Base-by-base conservation (phyloP, 2,113 vertebrate species). In the Poicephalus meyeri region DNA sequence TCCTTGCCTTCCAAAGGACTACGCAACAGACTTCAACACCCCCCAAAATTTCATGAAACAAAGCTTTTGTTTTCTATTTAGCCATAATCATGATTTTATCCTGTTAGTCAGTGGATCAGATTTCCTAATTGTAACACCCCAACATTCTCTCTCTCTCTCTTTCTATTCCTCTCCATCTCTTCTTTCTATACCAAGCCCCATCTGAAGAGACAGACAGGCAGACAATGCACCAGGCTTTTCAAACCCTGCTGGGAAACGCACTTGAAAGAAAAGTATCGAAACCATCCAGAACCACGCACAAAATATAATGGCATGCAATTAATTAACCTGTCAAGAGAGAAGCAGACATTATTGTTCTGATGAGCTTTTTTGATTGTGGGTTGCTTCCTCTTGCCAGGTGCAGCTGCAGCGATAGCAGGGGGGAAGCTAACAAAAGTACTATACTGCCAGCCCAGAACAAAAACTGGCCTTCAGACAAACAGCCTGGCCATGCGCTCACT, bases 271-370 rank as follows among this genome's bases (percentile, higher is more conserved):
- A 89, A 94, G 28, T 56, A 95, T 69, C 66, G 76, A 94, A 96
- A 88, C 50, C 71, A 86, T 86, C 89, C 70, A 89, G 92, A 95
- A 86, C 50, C 82, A 80, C 91, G 86, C 74, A 94, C 60, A 93
- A 88, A 94, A 96, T 68, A 86, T 64, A 96, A 94, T 49, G 63
- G 78, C 77, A 79, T 2, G 2, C 63, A 94, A 92, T 89, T 97
- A 95, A 96, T 96, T 97, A 94, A 96, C 86, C 86, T 95, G 96
- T 96, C 95, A 93, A 93, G 73, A 84, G 31, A 94, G 73, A 94
- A 91, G 33, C 35, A 87, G 93, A 81, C 70, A 39, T 86, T 69
- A 91, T 89, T 92, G 94, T 94, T 92, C 70, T 52, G 86, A 90
- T 86, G 55, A 91, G 93, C 52, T 52, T 83, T 91, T 88, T 55